These are phyloP conservation scores for Caenorhabditis doughertyi DNA, from an alignment of 2,888 invertebrate genomes.

Conservation along the genomic window DNA sequence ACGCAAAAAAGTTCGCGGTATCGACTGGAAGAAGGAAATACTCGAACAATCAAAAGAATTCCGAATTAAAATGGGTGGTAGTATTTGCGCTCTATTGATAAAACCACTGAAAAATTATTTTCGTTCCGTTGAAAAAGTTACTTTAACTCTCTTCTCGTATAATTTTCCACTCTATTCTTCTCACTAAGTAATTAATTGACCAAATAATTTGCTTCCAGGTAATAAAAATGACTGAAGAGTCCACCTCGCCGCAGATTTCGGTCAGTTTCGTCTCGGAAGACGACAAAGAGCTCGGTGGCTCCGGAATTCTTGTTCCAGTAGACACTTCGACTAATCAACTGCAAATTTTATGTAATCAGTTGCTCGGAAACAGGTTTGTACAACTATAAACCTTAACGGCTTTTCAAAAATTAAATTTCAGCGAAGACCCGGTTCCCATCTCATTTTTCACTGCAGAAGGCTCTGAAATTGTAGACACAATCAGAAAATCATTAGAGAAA, in stretches of 20 bases:
- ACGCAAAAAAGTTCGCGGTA: too few relatives aligned
- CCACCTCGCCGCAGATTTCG: conserved; percentile 41
- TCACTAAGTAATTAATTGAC: too few relatives aligned
- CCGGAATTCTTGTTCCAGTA: conserved; percentile 79
- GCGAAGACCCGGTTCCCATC: conserved; percentile 77
- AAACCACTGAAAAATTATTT: neutral
- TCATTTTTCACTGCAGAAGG: conserved; percentile 75
- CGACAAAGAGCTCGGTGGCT: conserved; percentile 71
- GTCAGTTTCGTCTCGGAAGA: conserved; percentile 70
- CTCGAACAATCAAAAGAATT: too few relatives aligned
- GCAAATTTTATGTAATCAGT: conserved; percentile 72
- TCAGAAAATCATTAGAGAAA: conserved; percentile 73
- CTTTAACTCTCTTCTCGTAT: too few relatives aligned
- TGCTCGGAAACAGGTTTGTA: conserved; percentile 66
- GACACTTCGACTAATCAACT: conserved; percentile 75
- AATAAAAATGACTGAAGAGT: conserved; percentile 44
- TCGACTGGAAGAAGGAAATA: too few relatives aligned
- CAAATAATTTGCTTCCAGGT: conserved; percentile 19
- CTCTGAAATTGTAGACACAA: conserved; percentile 76
- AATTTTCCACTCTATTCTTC: too few relatives aligned
- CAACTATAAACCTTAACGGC: too few relatives aligned
- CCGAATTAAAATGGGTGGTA: too few relatives aligned
- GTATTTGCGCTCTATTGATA: conserved; percentile 2
- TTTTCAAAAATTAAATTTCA: conserved; percentile 26
- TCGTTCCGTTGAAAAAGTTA: neutral